Evolutionary conservation across 2,888 invertebrate genomes (phyloP), one percentile per base, ranked within the genome.

Genomic region (Meandrusa payeni): DNA sequence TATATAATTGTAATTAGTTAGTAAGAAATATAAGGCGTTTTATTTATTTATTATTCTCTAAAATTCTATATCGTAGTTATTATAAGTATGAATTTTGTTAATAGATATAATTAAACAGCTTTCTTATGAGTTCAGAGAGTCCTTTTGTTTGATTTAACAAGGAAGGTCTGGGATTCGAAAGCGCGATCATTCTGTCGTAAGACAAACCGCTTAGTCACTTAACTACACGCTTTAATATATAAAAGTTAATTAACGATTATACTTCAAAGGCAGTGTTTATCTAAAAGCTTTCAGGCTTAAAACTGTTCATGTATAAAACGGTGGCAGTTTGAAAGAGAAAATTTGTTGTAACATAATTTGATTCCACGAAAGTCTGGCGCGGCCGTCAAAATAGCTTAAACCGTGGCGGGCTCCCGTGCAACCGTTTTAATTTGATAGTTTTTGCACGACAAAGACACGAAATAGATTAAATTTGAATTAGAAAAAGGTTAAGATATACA

Each of bases 291-390:
- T 12, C 10, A 24, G 24, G 26, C 19, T 17, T 32, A 22, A 40
- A 41, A 41, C 24, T 11, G n/a, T 33, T 33, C 46, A 28, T 27
- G 28, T 38, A 41, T 41, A 48, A 43, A 26, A 36, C 34, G 41
- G 19, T 23, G 29, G 28, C 13, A 36, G 33, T 43, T 36, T 39
- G 12, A 9, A 46, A 38, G 20, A 34, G 44, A 47, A 51, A 50
- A 48, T 47, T n/a, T 49, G 43, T 44, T 40, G 10, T 34, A 22
- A 28, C 39, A 24, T 42, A 49, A 52, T 51, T 46, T 33, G 32
- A 54, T 69, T 74, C 72, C 54, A 57, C 52, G 73, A 72, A 71
- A 59, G 66, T 71, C 68, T 70, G 53, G 55, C 46, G 33, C 24
- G 41, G 44, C 49, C 50, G 48, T 51, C 55, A 57, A 51, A 48